Percentiles rank a stretch among this genome's conserved stretches.
phyloP scores from a whole-genome alignment of 2,797 vertebrate species.

The Luscinia luscinia region DNA sequence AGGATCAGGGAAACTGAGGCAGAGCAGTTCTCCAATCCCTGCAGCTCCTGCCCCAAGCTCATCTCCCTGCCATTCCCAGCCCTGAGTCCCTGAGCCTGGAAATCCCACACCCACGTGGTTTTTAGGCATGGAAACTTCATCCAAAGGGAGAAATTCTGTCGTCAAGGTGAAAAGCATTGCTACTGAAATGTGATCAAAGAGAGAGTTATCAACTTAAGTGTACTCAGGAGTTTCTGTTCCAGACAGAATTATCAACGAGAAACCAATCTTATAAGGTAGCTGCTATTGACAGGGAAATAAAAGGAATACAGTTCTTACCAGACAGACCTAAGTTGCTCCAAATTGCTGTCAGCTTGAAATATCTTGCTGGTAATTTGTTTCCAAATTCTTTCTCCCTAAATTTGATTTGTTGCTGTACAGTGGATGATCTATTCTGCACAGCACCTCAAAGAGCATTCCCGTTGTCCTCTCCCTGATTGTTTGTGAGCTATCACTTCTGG shows the following conservation, averaged over 20 bases:
- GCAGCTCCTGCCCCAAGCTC: neutral
- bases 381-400: constrained; percentile 59
- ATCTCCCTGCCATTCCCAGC: neutral
- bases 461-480: constrained; percentile 42
- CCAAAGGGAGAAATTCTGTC: constrained; percentile 33
- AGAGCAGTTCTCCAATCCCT: neutral
- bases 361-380: constrained; percentile 67
- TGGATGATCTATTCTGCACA: constrained; percentile 60
- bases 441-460: constrained; percentile 34
- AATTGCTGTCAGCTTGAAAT: constrained; percentile 58
- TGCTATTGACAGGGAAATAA: constrained; percentile 63
- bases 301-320: constrained; percentile 54
- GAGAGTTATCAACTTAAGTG: constrained; percentile 63
- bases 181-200: constrained; percentile 65
- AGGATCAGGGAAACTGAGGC: neutral
- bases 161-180: constrained; percentile 67
- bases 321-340: constrained; percentile 47
- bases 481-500: constrained; percentile 55
- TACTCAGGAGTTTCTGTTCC: constrained; percentile 62
- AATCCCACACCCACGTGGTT: neutral
- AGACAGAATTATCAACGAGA: constrained; percentile 62
- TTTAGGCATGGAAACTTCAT: constrained; percentile 42
- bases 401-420: constrained; percentile 58
- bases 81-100: neutral
- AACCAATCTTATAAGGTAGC: constrained; percentile 35